Base-by-base conservation (phyloP, 2,888 invertebrate genomes). In the Notodonta ziczac region DNA sequence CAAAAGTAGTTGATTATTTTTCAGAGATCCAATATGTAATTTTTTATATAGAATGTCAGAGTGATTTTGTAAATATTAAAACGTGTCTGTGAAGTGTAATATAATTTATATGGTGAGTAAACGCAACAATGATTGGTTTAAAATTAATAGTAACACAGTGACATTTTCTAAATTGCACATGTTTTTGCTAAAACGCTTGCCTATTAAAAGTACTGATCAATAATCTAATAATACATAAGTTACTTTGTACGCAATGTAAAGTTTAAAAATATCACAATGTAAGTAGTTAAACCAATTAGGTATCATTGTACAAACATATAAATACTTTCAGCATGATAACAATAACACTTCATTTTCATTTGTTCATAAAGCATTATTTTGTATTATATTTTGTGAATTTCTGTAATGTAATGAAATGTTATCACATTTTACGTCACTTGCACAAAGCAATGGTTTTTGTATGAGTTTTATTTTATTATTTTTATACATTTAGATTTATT, bases 151-250 rank as follows among this genome's bases (percentile, higher is more conserved):
- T 35, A 72, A 67, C 67, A 66, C 62, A 69, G 63, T 32, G 50
- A 53, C 65, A 66, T 63, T 48, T 65, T 70, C 58, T 71, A 68
- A 69, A 75, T 65, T 63, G 0, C 39, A 67, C 56, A 69, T 65
- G n/a, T 40, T 67, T 66, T 12, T 57, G 63, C 72, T 76, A 57
- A 62, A 58, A 65, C 8, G 73, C 75, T 68, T 71, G 70, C 71
- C 73, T 74, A 66, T 66, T 74, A 73, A 76, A 76, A 65, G 32
- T 67, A 76, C 72, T 74, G 76, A 76, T 76, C 16, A 64, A 55
- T 60, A 35, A 35, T 50, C 50, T 16, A 50, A 14, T 48, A 50
- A 48, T 4, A 14, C 8, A n/a, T 14, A 48, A 14, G 4, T 9
- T 16, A 50, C 14, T 16, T 46, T 46, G n/a, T 46, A n/a, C 9